Base-by-base conservation (phyloP, 2,888 invertebrate genomes). In the Cinara cedri region DNA sequence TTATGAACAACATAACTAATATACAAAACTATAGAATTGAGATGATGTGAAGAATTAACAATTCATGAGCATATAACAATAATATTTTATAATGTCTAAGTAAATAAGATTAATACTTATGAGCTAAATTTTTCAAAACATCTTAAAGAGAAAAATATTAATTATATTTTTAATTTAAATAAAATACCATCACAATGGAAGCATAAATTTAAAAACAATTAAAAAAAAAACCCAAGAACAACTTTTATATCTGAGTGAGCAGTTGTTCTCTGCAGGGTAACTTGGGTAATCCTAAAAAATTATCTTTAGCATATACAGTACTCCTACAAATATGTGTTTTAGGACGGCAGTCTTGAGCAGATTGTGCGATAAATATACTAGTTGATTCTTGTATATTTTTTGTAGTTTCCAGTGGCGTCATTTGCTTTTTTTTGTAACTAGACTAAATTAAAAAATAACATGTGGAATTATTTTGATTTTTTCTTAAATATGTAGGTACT, bases 281-380 rank as follows among this genome's bases (percentile, higher is more conserved):
- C 66, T 55, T 75, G 3, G 78, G 34, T 34, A 78, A 21, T 42
- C 49, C 49, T 51, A 78, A 60, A 70, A 51, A 78, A 24, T 70
- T 78, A 10, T 78, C 78, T 70, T 70, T 78, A 19, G 60, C 57
- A 16, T 68, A 78, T 1, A 57, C 34, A 21, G 66, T n/a, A 60
- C 46, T 49, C 42, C 21, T 70, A 55, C 78, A 78, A 70, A 78
- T 51, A 51, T 78, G 78, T n/a, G 60, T 60, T 42, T 49, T 78
- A 49, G 70, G 78, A 60, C 70, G 51, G 60, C 62, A 70, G 26
- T 78, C 78, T 51, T 70, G 78, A 70, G 60, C 57, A 34, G 78
- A 34, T 70, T 78, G 78, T 62, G 78, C 49, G 49, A 70, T 21
- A n/a, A 78, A 60, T 51, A 70, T 49, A 46, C 62, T 70, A 14